phyloP scores from a whole-genome alignment of 2,888 invertebrate genomes.

The Portevinia maculata region DNA sequence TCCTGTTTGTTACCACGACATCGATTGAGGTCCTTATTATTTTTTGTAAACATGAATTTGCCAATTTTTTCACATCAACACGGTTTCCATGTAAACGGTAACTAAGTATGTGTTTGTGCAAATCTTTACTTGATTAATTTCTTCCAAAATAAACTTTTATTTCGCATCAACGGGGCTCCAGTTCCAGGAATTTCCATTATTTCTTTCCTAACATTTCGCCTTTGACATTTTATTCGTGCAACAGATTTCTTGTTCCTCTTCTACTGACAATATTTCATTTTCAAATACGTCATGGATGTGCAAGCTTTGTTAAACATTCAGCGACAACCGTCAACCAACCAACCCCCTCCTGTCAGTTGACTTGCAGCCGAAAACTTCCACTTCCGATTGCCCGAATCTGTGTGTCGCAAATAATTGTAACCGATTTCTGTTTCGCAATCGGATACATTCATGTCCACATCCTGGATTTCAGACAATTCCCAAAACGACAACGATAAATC shows the following conservation, averaged over 20 bases:
- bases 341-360: slow-evolving; percentile 1
- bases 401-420: slow-evolving; percentile 52
- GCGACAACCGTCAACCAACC: slow-evolving; percentile 1
- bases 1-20: no score
- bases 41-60: no score
- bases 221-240: not conserved
- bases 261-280: slow-evolving; percentile 2
- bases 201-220: no score
- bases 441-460: slow-evolving; percentile 30
- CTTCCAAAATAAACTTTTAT: no score
- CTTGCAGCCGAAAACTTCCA: slow-evolving; percentile 9
- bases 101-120: no score
- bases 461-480: slow-evolving; percentile 43
- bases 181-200: no score
- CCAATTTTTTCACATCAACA: no score
- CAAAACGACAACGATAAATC: slow-evolving; percentile 63
- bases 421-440: slow-evolving; percentile 43
- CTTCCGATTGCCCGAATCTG: slow-evolving; percentile 32
- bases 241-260: not conserved
- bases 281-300: not conserved
- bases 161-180: no score
- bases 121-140: no score
- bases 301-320: not conserved
- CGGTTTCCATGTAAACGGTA: no score
- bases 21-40: no score